A percentile compares a stretch with the other conserved stretches of the same genome.
These are phyloP conservation scores for Pithecia hirsuta DNA, from an alignment of 2,797 vertebrate species.

Conservation along the genomic window DNA sequence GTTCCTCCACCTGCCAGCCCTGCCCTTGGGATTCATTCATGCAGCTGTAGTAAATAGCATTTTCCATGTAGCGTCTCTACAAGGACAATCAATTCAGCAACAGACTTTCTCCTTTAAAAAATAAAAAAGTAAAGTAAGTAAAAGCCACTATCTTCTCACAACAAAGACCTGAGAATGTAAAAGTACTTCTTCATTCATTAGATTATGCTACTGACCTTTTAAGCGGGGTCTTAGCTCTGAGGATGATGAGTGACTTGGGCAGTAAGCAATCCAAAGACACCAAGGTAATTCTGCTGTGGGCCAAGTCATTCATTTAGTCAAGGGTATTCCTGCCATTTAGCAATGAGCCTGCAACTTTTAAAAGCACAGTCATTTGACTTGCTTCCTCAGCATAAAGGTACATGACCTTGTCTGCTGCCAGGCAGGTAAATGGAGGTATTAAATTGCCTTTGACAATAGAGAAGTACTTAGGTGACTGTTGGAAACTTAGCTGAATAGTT, in stretches of 20 bases:
- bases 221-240: background rate
- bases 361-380: constrained; percentile 14
- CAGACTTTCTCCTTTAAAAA: constrained; percentile 46
- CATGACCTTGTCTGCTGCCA: constrained; percentile 17
- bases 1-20: background rate
- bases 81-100: background rate
- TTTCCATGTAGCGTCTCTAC: constrained; percentile 7
- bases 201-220: background rate
- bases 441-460: constrained; percentile 34
- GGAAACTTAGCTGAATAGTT: background rate
- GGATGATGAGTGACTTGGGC: background rate
- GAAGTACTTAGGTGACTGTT: background rate
- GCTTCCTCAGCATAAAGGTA: background rate
- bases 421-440: constrained; percentile 9
- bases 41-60: background rate
- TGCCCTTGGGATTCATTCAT: background rate
- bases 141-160: background rate
- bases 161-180: background rate
- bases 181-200: constrained; percentile 6
- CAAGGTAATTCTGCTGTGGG: constrained; percentile 9
- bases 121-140: background rate
- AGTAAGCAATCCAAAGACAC: constrained; percentile 44
- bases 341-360: background rate
- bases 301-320: background rate
- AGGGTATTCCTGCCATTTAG: constrained; percentile 19